Evolutionary conservation across 1,140 invertebrate genomes (phyloP), one percentile per base, ranked within the genome.

Genomic region (Cepaea nemoralis): DNA sequence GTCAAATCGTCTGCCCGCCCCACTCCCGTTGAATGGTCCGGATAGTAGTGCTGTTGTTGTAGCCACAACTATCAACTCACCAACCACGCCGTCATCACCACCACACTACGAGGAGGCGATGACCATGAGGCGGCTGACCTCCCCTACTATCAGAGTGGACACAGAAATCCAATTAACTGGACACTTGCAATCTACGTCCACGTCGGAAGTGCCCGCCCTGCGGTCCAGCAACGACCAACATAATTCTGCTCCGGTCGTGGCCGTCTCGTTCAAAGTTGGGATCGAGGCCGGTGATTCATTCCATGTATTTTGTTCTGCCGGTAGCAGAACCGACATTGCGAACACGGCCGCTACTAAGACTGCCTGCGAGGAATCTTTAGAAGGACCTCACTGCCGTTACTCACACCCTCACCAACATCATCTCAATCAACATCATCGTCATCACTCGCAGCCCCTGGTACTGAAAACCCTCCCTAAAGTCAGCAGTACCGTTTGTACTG

Each of bases 401-500:
- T 31, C 39, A 50, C 73, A 75, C 10, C 42, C 48, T 31, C 27
- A 5, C 10, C 74, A 76, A 76, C 45, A 76, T 55, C 14, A 27
- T n/a, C 24, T 3, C 16, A 8, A 22, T 8, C 66, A 78, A 16
- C 50, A 77, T 6, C 8, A 45, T 16, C 33, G 1, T 24, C 75
- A 35, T 37, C 19, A 39, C 37, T 5, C 1, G 69, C 75, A 42
- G 14, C 75, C 19, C 22, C 50, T 3, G n/a, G 66, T 12, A 45
- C 24, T 69, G 8, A 67, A 69, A 48, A 24, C n/a, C 22, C 77
- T 78, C n/a, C 77, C 77, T 12, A 78, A 78, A 69, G 77, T 78
- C 8, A 42, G 31, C 40, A n/a, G 5, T 31, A 37, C 37, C 16
- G 33, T 69, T 55, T 69, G 19, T n/a, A 0, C 27, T 1, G 66